These are phyloP conservation scores for Hybos culiciformis DNA, from an alignment of 2,888 invertebrate genomes.

Conservation along the genomic window DNA sequence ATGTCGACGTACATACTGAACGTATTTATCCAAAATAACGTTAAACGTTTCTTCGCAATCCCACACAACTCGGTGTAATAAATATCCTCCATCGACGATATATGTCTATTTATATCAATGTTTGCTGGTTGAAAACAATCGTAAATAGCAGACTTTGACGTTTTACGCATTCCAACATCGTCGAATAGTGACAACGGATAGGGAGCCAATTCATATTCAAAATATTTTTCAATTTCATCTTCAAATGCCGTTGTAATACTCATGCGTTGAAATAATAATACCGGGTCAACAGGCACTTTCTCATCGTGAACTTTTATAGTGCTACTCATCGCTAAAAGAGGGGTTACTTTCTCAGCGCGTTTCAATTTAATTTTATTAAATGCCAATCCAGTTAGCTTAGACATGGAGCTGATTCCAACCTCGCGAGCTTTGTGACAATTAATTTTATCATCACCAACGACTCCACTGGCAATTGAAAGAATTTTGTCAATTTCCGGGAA, in stretches of 20 bases:
- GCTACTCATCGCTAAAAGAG: constrained; percentile 25
- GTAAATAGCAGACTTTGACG: constrained; percentile 8
- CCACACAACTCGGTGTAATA: constrained; percentile 9
- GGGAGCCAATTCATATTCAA: constrained; percentile 10
- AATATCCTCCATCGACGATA: constrained; percentile 8
- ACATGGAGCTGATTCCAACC: constrained; percentile 21
- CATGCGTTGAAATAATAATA: constrained; percentile 15
- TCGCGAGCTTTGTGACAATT: constrained; percentile 17
- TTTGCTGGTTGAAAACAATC: constrained; percentile 4
- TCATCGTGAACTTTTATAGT: constrained; percentile 24
- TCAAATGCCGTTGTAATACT: constrained; percentile 8
- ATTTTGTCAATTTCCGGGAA: constrained; percentile 18
- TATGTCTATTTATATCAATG: constrained; percentile 4
- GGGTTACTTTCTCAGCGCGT: constrained; percentile 23
- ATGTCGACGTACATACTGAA: no score
- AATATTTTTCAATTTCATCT: constrained; percentile 9
- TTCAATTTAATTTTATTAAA: constrained; percentile 24
- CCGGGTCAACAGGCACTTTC: constrained; percentile 21
- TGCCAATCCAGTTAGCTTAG: constrained; percentile 18
- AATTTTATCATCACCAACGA: constrained; percentile 15
- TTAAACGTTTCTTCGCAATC: no score
- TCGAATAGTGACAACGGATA: constrained; percentile 9
- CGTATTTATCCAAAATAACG: no score
- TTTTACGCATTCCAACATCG: constrained; percentile 10
- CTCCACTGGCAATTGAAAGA: constrained; percentile 14